Evolutionary conservation across 2,797 vertebrate species (phyloP), one percentile per base, ranked within the genome.

Genomic region (Helostoma temminkii): DNA sequence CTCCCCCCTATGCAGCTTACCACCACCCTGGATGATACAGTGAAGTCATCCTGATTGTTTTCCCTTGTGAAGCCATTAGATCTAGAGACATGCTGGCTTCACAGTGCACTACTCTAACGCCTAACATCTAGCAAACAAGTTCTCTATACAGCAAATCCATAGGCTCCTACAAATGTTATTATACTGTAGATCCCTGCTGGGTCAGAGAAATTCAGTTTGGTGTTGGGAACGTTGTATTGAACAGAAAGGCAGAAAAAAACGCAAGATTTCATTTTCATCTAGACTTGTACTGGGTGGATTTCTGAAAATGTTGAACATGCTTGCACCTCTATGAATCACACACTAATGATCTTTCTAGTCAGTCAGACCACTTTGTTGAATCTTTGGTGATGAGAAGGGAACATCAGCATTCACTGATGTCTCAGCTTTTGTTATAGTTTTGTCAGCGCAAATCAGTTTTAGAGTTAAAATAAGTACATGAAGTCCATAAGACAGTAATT

Each of bases 151-250:
- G 91, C 94, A 94, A 96, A 97, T 96, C 94, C 95, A 94, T 93
- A 93, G 92, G 92, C 93, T 93, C 93, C 93, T 92, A 93, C 95
- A 95, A 94, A 95, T 95, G 95, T 93, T 95, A 94, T 95, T 94
- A 93, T 52, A 24, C 49, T 28, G 66, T 87, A 91, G 86, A 93
- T 93, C 93, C 92, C 95, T 93, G 92, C 94, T 94, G 95, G 93
- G 94, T 66, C 92, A 90, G 89, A 91, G 92, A 94, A 94, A 94
- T 93, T 93, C 92, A 87, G 94, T 91, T 87, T 94, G 94, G 93
- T 95, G 94, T 78, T 59, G 93, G 93, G 92, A 93, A 74, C 76
- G 58, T 52, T 3, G 24, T 34, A 30, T 11, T 19, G 25, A 18
- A 76, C n/a, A 61, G 63, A 63, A 59, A 83, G 19, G 46, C 22